These are phyloP conservation scores for Drosophila obscura DNA, from an alignment of 1,140 invertebrate species.

Conservation along the genomic window DNA sequence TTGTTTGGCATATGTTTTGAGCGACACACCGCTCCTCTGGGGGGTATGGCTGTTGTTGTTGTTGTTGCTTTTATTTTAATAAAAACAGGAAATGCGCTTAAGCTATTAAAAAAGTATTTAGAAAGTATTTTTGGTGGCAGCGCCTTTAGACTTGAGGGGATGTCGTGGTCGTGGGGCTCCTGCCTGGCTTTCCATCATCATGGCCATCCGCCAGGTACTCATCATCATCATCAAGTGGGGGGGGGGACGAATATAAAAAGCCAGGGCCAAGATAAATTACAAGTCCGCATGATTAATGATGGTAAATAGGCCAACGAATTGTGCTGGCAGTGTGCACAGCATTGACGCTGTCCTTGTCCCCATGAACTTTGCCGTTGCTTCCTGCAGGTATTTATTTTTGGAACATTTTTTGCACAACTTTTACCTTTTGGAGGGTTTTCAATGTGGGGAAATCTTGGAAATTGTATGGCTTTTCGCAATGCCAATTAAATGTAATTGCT, in stretches of 20 bases:
- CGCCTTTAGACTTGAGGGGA: no score
- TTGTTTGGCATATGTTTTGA: slow-evolving; percentile 63
- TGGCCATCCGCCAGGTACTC: no score
- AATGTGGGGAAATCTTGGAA: slow-evolving; percentile 19
- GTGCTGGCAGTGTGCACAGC: slow-evolving; percentile 8
- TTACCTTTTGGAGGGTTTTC: slow-evolving; percentile 21
- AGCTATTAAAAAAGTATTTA: slow-evolving; percentile 82
- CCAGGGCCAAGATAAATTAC: slow-evolving; percentile 75
- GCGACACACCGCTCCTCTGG: not conserved
- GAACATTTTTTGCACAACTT: slow-evolving; percentile 42
- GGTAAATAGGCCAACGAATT: slow-evolving; percentile 53
- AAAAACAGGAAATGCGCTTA: slow-evolving; percentile 79
- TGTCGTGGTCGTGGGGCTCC: no score
- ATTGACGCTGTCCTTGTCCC: slow-evolving; percentile 25
- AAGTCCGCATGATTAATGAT: slow-evolving; percentile 76
- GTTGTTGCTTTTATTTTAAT: slow-evolving; percentile 55
- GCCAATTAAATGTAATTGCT: slow-evolving; percentile 47
- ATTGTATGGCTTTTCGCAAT: slow-evolving; percentile 28
- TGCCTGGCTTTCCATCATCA: no score
- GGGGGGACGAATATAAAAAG: slow-evolving; percentile 41
- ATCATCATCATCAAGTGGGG: slow-evolving; percentile 28
- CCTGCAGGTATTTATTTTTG: slow-evolving; percentile 44
- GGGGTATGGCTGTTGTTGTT: no score
- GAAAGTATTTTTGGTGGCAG: slow-evolving; percentile 64
- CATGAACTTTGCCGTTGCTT: slow-evolving; percentile 51